Evolutionary conservation across 2,888 invertebrate genomes (phyloP).

Genomic region (Sclerodermus sp.): DNA sequence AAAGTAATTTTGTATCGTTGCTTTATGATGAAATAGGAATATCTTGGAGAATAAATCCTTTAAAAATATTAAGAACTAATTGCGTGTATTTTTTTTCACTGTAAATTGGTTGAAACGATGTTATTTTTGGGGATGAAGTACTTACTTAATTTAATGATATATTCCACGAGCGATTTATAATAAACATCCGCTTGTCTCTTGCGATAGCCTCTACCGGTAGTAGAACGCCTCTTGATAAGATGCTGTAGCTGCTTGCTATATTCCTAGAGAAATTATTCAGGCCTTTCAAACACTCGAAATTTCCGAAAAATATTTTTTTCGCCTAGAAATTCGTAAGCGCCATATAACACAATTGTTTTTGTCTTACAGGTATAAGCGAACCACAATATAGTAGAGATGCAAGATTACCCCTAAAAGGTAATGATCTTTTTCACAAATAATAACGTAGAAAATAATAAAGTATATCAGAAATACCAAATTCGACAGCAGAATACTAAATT

Average conservation of each 20-base stretch:
- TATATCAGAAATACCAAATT: background rate
- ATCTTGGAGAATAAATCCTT: background rate
- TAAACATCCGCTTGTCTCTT: conserved; percentile 33
- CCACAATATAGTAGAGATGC: conserved; percentile 32
- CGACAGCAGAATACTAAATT: conserved; percentile 4
- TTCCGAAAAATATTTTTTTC: conserved; percentile 9
- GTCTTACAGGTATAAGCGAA: conserved; percentile 27
- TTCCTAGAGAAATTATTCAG: background rate
- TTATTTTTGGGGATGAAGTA: background rate
- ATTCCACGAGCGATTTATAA: conserved; percentile 16
- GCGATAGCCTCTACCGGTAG: conserved; percentile 31
- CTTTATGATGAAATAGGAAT: too few relatives aligned
- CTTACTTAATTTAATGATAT: conserved; percentile 3
- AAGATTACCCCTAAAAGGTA: conserved; percentile 35
- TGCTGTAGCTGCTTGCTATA: background rate
- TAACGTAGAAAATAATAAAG: background rate
- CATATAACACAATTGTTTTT: conserved; percentile 1
- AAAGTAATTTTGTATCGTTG: too few relatives aligned
- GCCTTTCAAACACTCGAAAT: conserved; percentile 14
- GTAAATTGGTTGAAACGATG: background rate
- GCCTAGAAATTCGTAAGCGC: background rate
- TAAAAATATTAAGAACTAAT: background rate
- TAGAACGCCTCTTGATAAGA: conserved; percentile 29
- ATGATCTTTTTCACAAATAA: conserved; percentile 3
- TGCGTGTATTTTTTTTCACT: background rate